phyloP scores from a whole-genome alignment of 2,113 vertebrate species.

The Nanorana parkeri region DNA sequence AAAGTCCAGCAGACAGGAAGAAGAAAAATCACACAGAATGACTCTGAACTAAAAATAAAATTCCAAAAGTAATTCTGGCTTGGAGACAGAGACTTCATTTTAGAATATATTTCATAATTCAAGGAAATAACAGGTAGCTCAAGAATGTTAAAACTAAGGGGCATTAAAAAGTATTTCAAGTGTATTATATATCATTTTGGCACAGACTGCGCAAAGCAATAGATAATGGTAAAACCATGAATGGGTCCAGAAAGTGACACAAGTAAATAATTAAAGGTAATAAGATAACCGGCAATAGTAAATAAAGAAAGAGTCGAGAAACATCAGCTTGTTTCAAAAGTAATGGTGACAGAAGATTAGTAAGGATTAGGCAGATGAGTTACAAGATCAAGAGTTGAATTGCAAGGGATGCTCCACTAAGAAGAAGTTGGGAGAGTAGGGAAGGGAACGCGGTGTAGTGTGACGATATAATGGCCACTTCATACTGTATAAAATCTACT shows the following conservation, averaged over 20 bases:
- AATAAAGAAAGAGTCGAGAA: neutral
- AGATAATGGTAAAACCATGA: neutral
- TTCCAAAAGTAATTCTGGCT: neutral
- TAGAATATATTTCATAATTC: constrained; percentile 26
- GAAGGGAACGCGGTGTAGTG: neutral
- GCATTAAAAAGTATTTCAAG: neutral
- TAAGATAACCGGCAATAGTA: neutral
- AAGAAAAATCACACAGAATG: neutral
- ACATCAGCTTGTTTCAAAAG: constrained; percentile 27
- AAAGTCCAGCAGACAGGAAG: neutral
- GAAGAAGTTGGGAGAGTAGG: neutral
- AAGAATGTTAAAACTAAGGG: constrained; percentile 18
- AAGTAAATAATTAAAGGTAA: constrained; percentile 22
- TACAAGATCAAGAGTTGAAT: constrained; percentile 15
- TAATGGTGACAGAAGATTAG: constrained; percentile 43
- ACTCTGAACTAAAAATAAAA: neutral
- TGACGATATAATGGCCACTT: too few relatives aligned
- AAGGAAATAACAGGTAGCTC: neutral
- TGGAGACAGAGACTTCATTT: neutral
- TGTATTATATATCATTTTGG: constrained; percentile 9
- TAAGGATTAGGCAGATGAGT: constrained; percentile 28
- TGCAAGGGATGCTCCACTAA: neutral
- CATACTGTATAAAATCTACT: too few relatives aligned
- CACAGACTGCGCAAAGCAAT: neutral
- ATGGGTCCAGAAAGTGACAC: neutral